These are phyloP conservation scores for Chionoecetes opilio DNA, from an alignment of 1,140 invertebrate species.

Conservation along the genomic window DNA sequence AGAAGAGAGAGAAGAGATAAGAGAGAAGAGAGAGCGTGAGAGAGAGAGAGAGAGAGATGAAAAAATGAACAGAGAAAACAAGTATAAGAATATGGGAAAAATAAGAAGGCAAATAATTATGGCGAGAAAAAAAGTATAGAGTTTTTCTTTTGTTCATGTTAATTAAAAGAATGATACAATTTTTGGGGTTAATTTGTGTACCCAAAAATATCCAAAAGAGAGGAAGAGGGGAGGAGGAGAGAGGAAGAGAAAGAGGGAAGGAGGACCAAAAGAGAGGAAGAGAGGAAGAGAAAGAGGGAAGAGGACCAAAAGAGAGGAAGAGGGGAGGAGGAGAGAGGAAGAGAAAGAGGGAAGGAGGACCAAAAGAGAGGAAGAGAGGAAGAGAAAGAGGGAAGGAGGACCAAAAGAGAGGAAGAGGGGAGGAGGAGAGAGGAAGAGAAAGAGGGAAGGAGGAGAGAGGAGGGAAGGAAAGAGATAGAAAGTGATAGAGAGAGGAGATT, in stretches of 20 bases:
- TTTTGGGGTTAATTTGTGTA: slow-evolving; percentile 40
- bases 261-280: not conserved
- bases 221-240: not conserved
- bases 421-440: not conserved
- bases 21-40: not conserved
- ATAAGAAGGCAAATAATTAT: too few species aligned
- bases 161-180: slow-evolving; percentile 53
- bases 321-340: not conserved
- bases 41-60: not conserved
- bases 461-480: not conserved
- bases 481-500: not conserved
- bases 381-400: not conserved
- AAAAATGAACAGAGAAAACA: too few species aligned
- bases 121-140: not conserved
- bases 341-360: too few species aligned
- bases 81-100: too few species aligned
- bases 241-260: not conserved
- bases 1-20: not conserved
- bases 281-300: not conserved
- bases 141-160: slow-evolving; percentile 34
- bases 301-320: not conserved
- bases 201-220: slow-evolving; percentile 43
- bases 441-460: not conserved
- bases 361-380: not conserved
- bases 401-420: not conserved